These are phyloP conservation scores for Glyptemys insculpta DNA, from an alignment of 2,797 vertebrate species.

Conservation along the genomic window DNA sequence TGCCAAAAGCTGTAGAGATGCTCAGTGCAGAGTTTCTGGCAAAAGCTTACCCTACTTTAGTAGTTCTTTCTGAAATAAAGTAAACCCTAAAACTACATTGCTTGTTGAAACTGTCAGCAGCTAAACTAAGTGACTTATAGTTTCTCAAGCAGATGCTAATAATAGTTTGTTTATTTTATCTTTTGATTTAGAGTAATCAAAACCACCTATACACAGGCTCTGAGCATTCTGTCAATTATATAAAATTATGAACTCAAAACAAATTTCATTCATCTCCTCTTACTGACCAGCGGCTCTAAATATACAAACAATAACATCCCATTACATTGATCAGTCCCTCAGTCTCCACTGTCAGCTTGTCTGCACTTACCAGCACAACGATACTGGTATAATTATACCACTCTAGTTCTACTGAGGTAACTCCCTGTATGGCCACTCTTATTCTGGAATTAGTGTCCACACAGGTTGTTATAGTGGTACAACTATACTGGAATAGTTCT, in stretches of 20 bases:
- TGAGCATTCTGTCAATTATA: background rate
- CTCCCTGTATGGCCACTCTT: background rate
- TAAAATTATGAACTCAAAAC: background rate
- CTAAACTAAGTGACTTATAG: background rate
- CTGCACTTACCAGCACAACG: background rate
- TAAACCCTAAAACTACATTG: background rate
- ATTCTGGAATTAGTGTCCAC: background rate
- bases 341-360: background rate
- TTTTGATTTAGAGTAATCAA: background rate
- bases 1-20: accelerated
- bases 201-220: background rate
- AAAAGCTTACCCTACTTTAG: background rate
- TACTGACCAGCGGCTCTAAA: background rate
- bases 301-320: background rate
- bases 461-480: background rate
- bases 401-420: background rate
- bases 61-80: background rate
- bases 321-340: background rate
- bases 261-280: background rate
- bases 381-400: background rate
- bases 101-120: background rate
- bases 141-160: background rate
- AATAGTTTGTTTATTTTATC: accelerated
- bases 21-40: background rate
- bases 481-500: background rate